Base-by-base conservation (phyloP, 1,140 invertebrate genomes). In the Pinna nobilis region DNA sequence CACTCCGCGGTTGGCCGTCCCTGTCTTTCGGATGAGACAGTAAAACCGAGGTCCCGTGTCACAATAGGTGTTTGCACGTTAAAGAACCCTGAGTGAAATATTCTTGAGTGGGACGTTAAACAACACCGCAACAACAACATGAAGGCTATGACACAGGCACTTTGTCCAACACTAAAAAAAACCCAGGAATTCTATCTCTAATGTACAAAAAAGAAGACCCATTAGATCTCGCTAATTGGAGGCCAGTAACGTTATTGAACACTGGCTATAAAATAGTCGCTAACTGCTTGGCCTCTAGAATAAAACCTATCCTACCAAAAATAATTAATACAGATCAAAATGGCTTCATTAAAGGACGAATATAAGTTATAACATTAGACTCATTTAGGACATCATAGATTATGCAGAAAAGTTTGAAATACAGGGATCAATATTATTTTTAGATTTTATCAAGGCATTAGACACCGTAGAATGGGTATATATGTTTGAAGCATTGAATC, bases 231-330 rank as follows among this genome's bases (percentile, higher is more conserved):
- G 57, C 15, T 28, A 63, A 63, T 30, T 63, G 37, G 7, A 60
- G 57, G 20, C 57, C 60, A 63, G 28, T 63, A 11, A 44, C 37
- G n/a, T 25, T 63, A 7, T 30, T 63, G 11, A 63, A 63, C 44
- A 6, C 37, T 15, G 60, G 44, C 9, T 2, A 11, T 50, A 50
- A 50, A 50, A 15, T 65, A 33, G 15, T 23, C 15, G 30, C 61
- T 37, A 23, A 65, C 28, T 33, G 9, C 33, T 33, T 65, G 23
- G 61, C 61, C 47, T 13, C 37, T 13, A 49, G 61, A 49, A 18
- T 65, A 50, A 65, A 65, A 65, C 41, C 41, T 11, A 28, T 65
- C 11, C n/a, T 65, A 32, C 61, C 41, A 11, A 50, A 65, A 63
- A 63, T 63, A 15, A 28, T 63, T 9, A 15, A 63, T 63, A 41